Conservation (phyloP, 1,140 invertebrate species). For the Halotydeus destructor region DNA sequence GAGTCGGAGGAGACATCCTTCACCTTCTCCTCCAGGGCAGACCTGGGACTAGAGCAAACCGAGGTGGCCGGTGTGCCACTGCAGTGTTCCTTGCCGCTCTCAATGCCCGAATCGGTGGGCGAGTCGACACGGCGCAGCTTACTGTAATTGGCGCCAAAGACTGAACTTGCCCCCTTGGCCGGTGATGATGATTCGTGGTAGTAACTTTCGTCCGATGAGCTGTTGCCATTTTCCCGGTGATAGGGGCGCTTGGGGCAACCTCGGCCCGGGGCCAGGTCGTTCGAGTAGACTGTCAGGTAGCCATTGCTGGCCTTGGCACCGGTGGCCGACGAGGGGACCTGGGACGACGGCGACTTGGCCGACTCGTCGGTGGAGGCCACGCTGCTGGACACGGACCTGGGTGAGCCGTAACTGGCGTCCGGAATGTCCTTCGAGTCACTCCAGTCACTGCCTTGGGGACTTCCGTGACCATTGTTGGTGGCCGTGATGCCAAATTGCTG, state of each 20-base stretch:
- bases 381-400: slow-evolving; percentile 25
- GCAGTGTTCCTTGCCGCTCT: slow-evolving; percentile 45
- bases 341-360: no score
- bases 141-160: slow-evolving; percentile 14
- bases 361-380: slow-evolving; percentile 40
- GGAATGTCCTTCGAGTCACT: slow-evolving; percentile 24
- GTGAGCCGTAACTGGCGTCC: slow-evolving; percentile 34
- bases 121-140: slow-evolving; percentile 58
- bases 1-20: slow-evolving; percentile 18
- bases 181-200: no score
- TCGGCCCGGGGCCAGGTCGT: neutral
- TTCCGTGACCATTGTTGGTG: no score
- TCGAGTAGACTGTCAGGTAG: slow-evolving; percentile 24
- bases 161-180: no score
- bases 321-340: slow-evolving; percentile 46
- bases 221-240: neutral
- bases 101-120: slow-evolving; percentile 73
- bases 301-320: slow-evolving; percentile 37
- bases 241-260: neutral
- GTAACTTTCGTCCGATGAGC: no score
- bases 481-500: slow-evolving; percentile 1
- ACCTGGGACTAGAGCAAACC: slow-evolving; percentile 52
- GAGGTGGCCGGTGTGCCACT: slow-evolving; percentile 38
- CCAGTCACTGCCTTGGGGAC: slow-evolving; percentile 12
- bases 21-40: slow-evolving; percentile 52